Evolutionary conservation across 1,140 invertebrate species (phyloP).

Genomic region (Achroia grisella): DNA sequence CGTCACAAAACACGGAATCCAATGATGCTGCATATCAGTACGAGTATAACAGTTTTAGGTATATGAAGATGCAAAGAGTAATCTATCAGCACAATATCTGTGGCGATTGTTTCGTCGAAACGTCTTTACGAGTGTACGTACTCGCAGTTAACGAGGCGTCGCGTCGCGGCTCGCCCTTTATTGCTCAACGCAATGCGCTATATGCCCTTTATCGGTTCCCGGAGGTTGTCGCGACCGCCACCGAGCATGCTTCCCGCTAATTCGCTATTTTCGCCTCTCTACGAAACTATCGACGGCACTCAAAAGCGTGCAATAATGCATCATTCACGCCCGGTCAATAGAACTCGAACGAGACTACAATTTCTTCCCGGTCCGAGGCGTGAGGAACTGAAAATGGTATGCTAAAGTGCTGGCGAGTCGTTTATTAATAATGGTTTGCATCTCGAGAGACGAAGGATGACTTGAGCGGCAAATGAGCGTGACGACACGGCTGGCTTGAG

Average conservation of each 20-base stretch:
- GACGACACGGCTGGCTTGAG: constrained; percentile 40
- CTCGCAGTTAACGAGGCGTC: constrained; percentile 53
- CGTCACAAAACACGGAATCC: too few species aligned
- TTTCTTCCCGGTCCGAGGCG: constrained; percentile 6
- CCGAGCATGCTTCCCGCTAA: constrained; percentile 43
- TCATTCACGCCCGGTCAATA: constrained; percentile 37
- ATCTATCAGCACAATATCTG: constrained; percentile 13
- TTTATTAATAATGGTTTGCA: constrained; percentile 35
- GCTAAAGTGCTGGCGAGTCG: constrained; percentile 15
- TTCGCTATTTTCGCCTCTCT: constrained; percentile 56
- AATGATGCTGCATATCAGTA: neutral
- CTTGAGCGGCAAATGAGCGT: constrained; percentile 52
- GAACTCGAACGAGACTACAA: constrained; percentile 14
- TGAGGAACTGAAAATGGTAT: constrained; percentile 2
- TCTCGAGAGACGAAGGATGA: constrained; percentile 30
- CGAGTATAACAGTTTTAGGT: neutral
- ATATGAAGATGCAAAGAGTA: constrained; percentile 5
- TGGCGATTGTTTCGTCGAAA: constrained; percentile 49
- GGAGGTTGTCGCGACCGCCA: constrained; percentile 51
- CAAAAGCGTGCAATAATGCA: constrained; percentile 28
- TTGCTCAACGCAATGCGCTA: constrained; percentile 25
- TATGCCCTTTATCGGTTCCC: constrained; percentile 62
- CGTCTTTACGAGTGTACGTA: constrained; percentile 46
- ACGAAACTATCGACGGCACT: constrained; percentile 33
- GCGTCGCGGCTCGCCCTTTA: constrained; percentile 36